Percentiles rank a stretch among this genome's conserved stretches.
Conservation (phyloP, 2,888 invertebrate species). For the Caenorhabditis angaria region DNA sequence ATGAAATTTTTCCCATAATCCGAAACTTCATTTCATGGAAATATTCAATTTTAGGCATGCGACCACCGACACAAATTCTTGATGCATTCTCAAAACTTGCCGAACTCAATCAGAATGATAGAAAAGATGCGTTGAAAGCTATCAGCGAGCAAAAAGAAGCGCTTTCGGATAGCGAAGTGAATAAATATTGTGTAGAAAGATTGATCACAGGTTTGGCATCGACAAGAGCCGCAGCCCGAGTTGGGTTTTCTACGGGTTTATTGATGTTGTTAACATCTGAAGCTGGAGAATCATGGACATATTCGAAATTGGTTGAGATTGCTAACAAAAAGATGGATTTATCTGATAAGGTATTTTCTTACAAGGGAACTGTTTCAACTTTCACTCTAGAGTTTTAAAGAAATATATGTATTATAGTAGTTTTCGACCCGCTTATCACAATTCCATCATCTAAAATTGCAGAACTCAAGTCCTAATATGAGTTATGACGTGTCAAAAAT, state of each 20-base stretch:
- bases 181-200: conserved; percentile 48
- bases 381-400: too few relatives aligned
- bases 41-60: conserved; percentile 17
- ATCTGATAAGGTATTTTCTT: conserved; percentile 32
- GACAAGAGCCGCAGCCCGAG: conserved; percentile 49
- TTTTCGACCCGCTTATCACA: too few relatives aligned
- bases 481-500: too few relatives aligned
- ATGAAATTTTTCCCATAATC: neutral
- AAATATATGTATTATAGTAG: too few relatives aligned
- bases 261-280: conserved; percentile 27
- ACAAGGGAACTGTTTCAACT: neutral
- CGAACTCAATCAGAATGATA: conserved; percentile 41
- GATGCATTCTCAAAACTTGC: conserved; percentile 50
- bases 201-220: conserved; percentile 50
- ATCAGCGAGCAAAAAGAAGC: conserved; percentile 40
- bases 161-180: conserved; percentile 29
- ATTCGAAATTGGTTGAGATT: conserved; percentile 39
- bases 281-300: conserved; percentile 32
- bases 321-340: conserved; percentile 53
- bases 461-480: too few relatives aligned
- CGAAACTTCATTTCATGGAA: conserved; percentile 7
- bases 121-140: conserved; percentile 40
- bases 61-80: conserved; percentile 52
- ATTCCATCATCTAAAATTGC: too few relatives aligned
- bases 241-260: conserved; percentile 47